These are phyloP conservation scores for Psix sp. DNA, from an alignment of 1,140 invertebrate species.

Conservation along the genomic window DNA sequence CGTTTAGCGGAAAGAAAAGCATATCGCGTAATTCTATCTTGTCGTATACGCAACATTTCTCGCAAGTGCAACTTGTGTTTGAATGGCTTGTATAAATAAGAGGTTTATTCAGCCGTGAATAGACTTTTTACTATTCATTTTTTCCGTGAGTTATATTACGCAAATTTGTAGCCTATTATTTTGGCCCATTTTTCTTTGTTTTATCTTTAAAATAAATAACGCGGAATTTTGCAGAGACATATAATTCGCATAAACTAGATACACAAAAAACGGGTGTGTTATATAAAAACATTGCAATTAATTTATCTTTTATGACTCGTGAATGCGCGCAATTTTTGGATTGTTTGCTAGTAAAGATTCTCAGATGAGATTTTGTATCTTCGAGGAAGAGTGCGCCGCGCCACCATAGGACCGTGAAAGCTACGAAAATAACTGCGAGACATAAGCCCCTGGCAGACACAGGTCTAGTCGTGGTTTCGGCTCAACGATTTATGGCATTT, in stretches of 20 bases:
- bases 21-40: conserved; percentile 49
- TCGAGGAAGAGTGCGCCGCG: conserved; percentile 35
- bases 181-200: too few relatives aligned
- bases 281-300: too few relatives aligned
- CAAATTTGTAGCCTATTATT: too few relatives aligned
- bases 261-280: too few relatives aligned
- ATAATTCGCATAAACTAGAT: too few relatives aligned
- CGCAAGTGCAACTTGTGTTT: conserved; percentile 30
- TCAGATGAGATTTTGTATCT: conserved; percentile 36
- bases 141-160: too few relatives aligned
- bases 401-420: conserved; percentile 41
- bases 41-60: conserved; percentile 44
- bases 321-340: conserved; percentile 23
- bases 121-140: too few relatives aligned
- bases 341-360: conserved; percentile 46
- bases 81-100: conserved; percentile 33
- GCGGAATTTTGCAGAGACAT: too few relatives aligned
- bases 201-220: too few relatives aligned
- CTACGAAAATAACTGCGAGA: conserved; percentile 39
- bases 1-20: conserved; percentile 52
- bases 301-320: background rate
- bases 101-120: background rate
- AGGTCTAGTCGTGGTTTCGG: conserved; percentile 11
- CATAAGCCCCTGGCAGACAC: conserved; percentile 17
- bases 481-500: conserved; percentile 23